Evolutionary conservation across 1,140 invertebrate species (phyloP).

Genomic region (Drosophila quadrilineata): DNA sequence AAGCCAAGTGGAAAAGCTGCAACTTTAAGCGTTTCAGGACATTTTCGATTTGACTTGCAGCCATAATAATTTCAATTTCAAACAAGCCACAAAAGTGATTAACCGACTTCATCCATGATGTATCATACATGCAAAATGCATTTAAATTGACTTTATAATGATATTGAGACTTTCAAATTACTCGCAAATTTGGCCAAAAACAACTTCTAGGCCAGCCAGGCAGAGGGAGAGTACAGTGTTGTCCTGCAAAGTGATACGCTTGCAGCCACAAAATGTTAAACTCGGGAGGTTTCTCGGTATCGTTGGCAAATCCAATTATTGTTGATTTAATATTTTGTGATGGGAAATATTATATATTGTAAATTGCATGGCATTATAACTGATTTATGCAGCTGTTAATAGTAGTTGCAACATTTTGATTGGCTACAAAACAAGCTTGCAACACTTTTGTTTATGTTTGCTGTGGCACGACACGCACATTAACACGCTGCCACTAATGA

Average conservation of each 20-base stretch:
- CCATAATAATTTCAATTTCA: constrained; percentile 38
- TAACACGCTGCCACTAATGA: constrained; percentile 51
- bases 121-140: no score
- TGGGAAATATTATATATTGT: background rate
- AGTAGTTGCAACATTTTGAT: constrained; percentile 14
- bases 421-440: constrained; percentile 7
- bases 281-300: constrained; percentile 15
- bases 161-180: constrained; percentile 1
- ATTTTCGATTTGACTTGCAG: constrained; percentile 33
- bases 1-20: constrained; percentile 21
- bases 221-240: background rate
- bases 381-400: constrained; percentile 9
- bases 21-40: constrained; percentile 51
- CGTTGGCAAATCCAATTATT: constrained; percentile 46
- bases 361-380: constrained; percentile 20
- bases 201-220: background rate
- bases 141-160: constrained; percentile 12
- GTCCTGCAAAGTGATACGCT: constrained; percentile 5
- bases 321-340: constrained; percentile 18
- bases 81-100: constrained; percentile 30
- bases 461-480: constrained; percentile 42
- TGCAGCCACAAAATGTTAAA: constrained; percentile 4
- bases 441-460: constrained; percentile 36
- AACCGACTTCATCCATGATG: no score
- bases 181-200: background rate